Percentiles rank a stretch among this genome's conserved stretches.
Evolutionary conservation across 1,140 invertebrate species (phyloP).

Genomic region (Listronotus bonariensis): DNA sequence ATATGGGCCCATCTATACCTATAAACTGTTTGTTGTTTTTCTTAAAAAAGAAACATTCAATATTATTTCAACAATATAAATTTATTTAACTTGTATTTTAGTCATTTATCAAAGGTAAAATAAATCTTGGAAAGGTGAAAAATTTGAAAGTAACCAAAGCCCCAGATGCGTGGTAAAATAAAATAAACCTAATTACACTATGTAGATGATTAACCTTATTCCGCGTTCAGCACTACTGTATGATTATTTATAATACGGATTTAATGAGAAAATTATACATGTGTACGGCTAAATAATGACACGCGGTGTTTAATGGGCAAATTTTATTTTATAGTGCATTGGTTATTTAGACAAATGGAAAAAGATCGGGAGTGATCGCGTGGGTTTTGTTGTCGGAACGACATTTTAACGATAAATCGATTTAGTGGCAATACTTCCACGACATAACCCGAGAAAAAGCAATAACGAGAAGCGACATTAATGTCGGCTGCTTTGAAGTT

Average conservation of each 20-base stretch:
- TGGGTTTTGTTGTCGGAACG: neutral
- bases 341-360: constrained; percentile 13
- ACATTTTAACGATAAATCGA: too few species aligned
- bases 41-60: too few species aligned
- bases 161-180: constrained; percentile 29
- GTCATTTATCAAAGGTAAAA: too few species aligned
- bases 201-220: constrained; percentile 36
- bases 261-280: constrained; percentile 39
- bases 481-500: too few species aligned
- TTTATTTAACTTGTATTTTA: too few species aligned
- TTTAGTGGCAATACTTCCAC: too few species aligned
- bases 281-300: constrained; percentile 31
- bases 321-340: constrained; percentile 15
- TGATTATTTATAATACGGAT: constrained; percentile 38
- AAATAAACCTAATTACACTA: constrained; percentile 31
- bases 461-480: too few species aligned
- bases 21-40: too few species aligned
- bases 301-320: constrained; percentile 29
- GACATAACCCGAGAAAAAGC: too few species aligned
- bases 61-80: too few species aligned
- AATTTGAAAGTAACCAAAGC: neutral
- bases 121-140: neutral
- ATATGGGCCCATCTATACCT: too few species aligned
- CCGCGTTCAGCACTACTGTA: constrained; percentile 27
- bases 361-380: neutral